These are phyloP conservation scores for Morelia viridis DNA, from an alignment of 2,797 vertebrate species.

Conservation along the genomic window DNA sequence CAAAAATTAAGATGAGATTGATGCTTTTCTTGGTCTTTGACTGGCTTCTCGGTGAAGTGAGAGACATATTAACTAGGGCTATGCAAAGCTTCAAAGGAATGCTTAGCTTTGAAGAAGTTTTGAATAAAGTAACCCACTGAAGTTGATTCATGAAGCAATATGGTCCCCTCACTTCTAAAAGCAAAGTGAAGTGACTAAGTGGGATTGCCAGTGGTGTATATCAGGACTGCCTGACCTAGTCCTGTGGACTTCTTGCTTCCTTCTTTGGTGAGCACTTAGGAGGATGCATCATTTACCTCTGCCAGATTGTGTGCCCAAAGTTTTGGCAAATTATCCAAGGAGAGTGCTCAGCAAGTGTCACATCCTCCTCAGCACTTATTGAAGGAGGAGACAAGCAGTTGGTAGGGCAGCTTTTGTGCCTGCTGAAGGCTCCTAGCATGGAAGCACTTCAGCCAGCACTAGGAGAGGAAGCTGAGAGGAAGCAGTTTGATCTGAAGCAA, in stretches of 20 bases:
- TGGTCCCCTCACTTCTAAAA: neutral
- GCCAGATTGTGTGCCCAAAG: too few species aligned
- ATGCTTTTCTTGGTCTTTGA: slow-evolving; percentile 9
- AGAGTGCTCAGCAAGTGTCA: too few species aligned
- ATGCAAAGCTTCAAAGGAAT: neutral
- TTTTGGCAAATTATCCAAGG: too few species aligned
- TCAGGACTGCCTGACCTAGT: neutral
- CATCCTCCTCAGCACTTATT: too few species aligned
- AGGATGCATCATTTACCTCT: too few species aligned
- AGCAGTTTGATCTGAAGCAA: too few species aligned
- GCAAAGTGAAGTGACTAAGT: neutral
- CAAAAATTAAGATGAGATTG: slow-evolving; percentile 10
- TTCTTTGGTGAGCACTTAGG: too few species aligned
- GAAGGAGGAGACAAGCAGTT: too few species aligned
- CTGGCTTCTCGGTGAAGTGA: slow-evolving; percentile 16
- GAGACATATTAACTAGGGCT: slow-evolving; percentile 5
- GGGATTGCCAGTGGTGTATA: neutral
- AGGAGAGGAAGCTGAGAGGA: too few species aligned
- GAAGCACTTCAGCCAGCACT: too few species aligned
- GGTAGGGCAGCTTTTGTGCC: too few species aligned
- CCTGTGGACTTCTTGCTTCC: neutral
- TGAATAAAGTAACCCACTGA: neutral
- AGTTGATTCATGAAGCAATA: neutral
- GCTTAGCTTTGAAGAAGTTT: neutral
- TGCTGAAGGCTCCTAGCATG: too few species aligned